Evolutionary conservation across 2,888 invertebrate species (phyloP).

Genomic region (Papilio demoleus): DNA sequence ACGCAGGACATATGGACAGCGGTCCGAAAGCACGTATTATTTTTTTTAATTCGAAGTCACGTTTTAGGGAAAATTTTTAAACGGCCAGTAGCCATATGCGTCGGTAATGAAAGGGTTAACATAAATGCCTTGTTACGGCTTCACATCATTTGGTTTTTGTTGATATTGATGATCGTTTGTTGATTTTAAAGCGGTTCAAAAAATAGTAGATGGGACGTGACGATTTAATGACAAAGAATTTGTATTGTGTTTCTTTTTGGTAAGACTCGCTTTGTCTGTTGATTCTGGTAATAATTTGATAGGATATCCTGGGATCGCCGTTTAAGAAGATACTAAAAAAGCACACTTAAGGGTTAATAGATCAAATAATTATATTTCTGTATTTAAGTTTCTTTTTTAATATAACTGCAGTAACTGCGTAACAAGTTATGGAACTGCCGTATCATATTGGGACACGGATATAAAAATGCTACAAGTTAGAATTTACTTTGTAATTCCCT

Average conservation of each 20-base stretch:
- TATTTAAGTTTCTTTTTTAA: no score
- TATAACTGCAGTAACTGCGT: no score
- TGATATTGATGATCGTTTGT: slow-evolving; percentile 44
- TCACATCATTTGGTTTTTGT: slow-evolving; percentile 62
- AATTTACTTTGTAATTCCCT: slow-evolving; percentile 28
- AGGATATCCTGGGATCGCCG: background rate
- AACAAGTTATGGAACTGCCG: no score
- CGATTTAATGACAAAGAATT: slow-evolving; percentile 14
- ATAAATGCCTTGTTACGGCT: slow-evolving; percentile 53
- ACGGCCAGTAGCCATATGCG: slow-evolving; percentile 60
- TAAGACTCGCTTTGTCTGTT: background rate
- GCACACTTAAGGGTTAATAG: no score
- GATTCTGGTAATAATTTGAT: background rate
- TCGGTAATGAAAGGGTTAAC: slow-evolving; percentile 38
- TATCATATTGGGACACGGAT: background rate
- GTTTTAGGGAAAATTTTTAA: slow-evolving; percentile 51
- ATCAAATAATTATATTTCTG: no score
- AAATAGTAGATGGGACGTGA: slow-evolving; percentile 34
- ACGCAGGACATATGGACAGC: slow-evolving; percentile 60
- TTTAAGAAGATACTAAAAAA: background rate
- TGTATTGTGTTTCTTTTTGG: slow-evolving; percentile 3
- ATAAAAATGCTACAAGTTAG: slow-evolving; percentile 1
- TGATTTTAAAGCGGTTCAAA: slow-evolving; percentile 40
- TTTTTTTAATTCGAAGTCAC: slow-evolving; percentile 53
- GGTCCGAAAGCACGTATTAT: slow-evolving; percentile 52